Conservation (phyloP, 2,888 invertebrate genomes). For the Zhuqinia jingwanae region DNA sequence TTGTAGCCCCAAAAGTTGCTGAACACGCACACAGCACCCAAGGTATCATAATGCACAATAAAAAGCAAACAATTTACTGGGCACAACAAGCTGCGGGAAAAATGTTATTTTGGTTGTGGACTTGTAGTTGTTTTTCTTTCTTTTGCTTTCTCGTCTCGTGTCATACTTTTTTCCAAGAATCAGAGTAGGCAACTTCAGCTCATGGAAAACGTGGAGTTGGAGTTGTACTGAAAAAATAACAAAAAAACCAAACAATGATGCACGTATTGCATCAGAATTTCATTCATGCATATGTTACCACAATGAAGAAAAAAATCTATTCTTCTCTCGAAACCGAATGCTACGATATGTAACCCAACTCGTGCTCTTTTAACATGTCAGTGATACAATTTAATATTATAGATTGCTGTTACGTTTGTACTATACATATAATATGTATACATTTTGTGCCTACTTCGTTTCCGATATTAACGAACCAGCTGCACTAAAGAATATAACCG, state of each 20-base stretch:
- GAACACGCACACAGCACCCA: no score
- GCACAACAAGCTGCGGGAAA: not conserved
- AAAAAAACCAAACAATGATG: not conserved
- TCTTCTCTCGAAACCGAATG: constrained; percentile 13
- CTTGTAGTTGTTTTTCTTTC: not conserved
- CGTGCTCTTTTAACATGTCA: no score
- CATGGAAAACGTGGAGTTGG: not conserved
- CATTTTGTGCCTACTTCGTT: not conserved
- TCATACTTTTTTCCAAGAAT: no score
- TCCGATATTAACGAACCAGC: constrained; percentile 12
- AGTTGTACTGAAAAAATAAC: not conserved
- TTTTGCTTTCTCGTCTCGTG: not conserved
- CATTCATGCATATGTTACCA: constrained; percentile 28
- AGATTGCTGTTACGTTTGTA: no score
- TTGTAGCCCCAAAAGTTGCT: no score
- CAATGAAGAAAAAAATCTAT: constrained; percentile 2
- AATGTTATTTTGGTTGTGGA: not conserved
- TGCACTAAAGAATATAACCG: not conserved
- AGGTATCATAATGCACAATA: not conserved
- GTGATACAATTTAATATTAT: not conserved
- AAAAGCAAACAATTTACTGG: not conserved
- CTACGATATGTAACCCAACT: not conserved
- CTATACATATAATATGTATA: not conserved
- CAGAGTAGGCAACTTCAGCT: not conserved
- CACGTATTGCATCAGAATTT: constrained; percentile 17